Base-by-base conservation (phyloP, 2,797 vertebrate genomes). In the Taeniopygia guttata region DNA sequence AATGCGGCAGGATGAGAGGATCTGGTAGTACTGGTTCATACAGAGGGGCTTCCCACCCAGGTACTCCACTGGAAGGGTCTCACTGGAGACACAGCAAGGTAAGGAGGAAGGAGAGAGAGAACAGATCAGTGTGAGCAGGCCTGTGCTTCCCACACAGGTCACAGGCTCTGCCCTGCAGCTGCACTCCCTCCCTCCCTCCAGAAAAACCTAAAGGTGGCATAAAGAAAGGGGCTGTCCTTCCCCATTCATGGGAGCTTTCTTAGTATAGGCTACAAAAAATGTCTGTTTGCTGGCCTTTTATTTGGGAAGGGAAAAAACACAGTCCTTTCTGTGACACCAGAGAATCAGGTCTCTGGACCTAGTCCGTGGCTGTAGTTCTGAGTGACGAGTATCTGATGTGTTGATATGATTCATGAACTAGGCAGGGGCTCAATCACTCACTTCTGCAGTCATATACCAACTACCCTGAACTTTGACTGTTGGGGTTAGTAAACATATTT, bases 11-110 rank as follows among this genome's bases (percentile, higher is more conserved):
- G 99, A 99, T 0, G 99, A 99, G 85, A 99, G 98, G 95, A 99
- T 98, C 96, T 99, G 98, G 97, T 99, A 99, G 96, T 99, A 99
- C 98, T 99, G 99, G 97, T 99, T 98, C 99, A 99, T 99, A 89
- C 99, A 99, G 62, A 99, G 98, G 0, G 99, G 99, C 95, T 98
- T 98, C 40, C 98, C 98, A 34, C 98, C 98, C 90, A 99, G 95
- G 96, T 98, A 98, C 95, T 99, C 99, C 64, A 99, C 96, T 2
- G 99, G 99, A 43, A 99, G 96, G 17, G 98, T 98, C 84, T 99
- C 97, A 60, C 99, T 99, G 95, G 20, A 70, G 32, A 16, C 34
- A 77, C 7, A 64, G 90, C 36, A 52, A 82, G 75, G 69, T 40
- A 40, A 90, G 69, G 46, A 77, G 75, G 52, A 73, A 49, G 29